Base-by-base conservation (phyloP, 2,797 vertebrate species). In the Ctenopoma kingsleyae region DNA sequence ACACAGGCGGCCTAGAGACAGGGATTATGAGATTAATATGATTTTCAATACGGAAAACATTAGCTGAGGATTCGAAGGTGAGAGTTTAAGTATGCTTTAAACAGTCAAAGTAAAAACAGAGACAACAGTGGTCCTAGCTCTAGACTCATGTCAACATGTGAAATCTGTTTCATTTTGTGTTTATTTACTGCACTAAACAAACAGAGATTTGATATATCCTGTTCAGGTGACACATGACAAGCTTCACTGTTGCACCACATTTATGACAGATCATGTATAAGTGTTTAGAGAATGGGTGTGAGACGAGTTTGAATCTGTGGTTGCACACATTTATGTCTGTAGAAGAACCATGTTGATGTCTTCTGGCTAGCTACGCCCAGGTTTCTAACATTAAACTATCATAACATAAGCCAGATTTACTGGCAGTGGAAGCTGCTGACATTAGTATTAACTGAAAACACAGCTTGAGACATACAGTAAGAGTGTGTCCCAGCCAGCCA, bases 401-500 rank as follows among this genome's bases (percentile, higher is more conserved):
- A 71, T 20, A 68, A 66, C 72, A 64, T 56, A 51, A 74, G 53
- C 66, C 76, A 78, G 79, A 78, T 84, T 87, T 86, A 87, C 71
- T 59, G 81, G 71, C 80, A 62, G 50, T 71, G 69, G 78, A 86
- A 85, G 77, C 71, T 76, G 72, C 80, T 71, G 72, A 87, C 81
- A 86, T 84, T 86, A 68, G 44, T 63, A 84, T 79, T 81, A 87
- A 87, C 74, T 83, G 80, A 85, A 90, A 90, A 82, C 80, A 83
- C 83, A 90, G 67, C 71, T 76, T 76, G 73, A 81, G 70, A 85
- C 72, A 73, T 63, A 48, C 62, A 5, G 11, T 5, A 40, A 40
- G 40, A 46, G 54, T 44, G 55, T 46, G 60, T 78, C 68, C 76
- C 68, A 55, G 57, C 56, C 78, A 79, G 84, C 74, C 55, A 40